Percentiles rank a stretch among this genome's conserved stretches.
phyloP scores from a whole-genome alignment of 2,888 invertebrate species.

The Alsophila aescularia region DNA sequence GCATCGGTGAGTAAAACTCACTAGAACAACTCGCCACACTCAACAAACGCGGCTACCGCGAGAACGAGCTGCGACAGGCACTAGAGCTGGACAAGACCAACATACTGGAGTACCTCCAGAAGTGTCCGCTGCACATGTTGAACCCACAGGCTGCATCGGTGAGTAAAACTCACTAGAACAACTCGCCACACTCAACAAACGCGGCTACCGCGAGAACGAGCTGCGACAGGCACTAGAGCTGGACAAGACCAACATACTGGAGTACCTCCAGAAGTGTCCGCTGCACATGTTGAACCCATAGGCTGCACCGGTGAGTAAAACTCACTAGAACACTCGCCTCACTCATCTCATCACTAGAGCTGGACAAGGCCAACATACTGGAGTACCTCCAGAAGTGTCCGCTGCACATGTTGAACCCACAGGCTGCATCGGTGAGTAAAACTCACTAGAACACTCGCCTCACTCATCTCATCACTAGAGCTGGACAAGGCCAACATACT shows the following conservation, averaged over 20 bases:
- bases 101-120: constrained; percentile 72
- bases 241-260: constrained; percentile 81
- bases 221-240: constrained; percentile 87
- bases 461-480: no score
- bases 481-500: no score
- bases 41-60: constrained; percentile 93
- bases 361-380: constrained; percentile 82
- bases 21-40: constrained; percentile 65
- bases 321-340: constrained; percentile 41
- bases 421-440: constrained; percentile 53
- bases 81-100: constrained; percentile 86
- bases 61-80: constrained; percentile 89
- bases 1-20: constrained; percentile 56
- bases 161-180: constrained; percentile 34
- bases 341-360: constrained; percentile 89
- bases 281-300: constrained; percentile 61
- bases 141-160: constrained; percentile 57
- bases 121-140: constrained; percentile 73
- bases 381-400: constrained; percentile 78
- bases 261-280: constrained; percentile 78
- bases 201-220: constrained; percentile 93
- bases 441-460: no score
- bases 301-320: constrained; percentile 54
- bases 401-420: constrained; percentile 60
- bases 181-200: constrained; percentile 86